A percentile compares a stretch with the other conserved stretches of the same genome.
These are phyloP conservation scores for Archivesica marissinica DNA, from an alignment of 1,140 invertebrate genomes.

Conservation along the genomic window DNA sequence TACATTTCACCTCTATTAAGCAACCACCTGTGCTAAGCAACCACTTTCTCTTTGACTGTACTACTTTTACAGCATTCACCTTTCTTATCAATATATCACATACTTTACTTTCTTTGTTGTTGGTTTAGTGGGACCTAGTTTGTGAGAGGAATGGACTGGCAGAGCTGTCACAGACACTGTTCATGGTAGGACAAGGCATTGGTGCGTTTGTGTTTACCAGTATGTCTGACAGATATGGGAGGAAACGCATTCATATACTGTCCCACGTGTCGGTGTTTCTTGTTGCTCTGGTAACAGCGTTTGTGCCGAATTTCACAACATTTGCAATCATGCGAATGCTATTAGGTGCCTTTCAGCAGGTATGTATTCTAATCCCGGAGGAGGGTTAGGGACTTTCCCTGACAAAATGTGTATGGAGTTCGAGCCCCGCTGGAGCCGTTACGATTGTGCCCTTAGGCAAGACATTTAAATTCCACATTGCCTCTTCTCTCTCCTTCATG, in stretches of 20 bases:
- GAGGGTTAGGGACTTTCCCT: no score
- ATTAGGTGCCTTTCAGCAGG: constrained; percentile 75
- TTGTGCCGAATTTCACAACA: constrained; percentile 66
- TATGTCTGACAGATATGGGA: constrained; percentile 71
- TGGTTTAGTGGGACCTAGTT: constrained; percentile 76
- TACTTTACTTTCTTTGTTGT: neutral
- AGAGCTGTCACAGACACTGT: constrained; percentile 70
- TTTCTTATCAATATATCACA: neutral
- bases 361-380: neutral
- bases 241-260: constrained; percentile 68
- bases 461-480: neutral
- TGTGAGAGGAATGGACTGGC: constrained; percentile 68
- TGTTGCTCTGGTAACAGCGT: constrained; percentile 65
- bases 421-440: no score
- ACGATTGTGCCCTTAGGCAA: neutral
- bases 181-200: constrained; percentile 68
- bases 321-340: constrained; percentile 74
- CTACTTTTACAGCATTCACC: no score
- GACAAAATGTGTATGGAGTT: no score
- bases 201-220: constrained; percentile 67
- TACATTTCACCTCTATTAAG: neutral
- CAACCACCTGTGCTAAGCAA: no score
- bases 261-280: constrained; percentile 74
- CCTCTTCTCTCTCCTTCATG: neutral
- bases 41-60: no score